phyloP scores from a whole-genome alignment of 2,113 vertebrate genomes.

The Maccullochella peelii region DNA sequence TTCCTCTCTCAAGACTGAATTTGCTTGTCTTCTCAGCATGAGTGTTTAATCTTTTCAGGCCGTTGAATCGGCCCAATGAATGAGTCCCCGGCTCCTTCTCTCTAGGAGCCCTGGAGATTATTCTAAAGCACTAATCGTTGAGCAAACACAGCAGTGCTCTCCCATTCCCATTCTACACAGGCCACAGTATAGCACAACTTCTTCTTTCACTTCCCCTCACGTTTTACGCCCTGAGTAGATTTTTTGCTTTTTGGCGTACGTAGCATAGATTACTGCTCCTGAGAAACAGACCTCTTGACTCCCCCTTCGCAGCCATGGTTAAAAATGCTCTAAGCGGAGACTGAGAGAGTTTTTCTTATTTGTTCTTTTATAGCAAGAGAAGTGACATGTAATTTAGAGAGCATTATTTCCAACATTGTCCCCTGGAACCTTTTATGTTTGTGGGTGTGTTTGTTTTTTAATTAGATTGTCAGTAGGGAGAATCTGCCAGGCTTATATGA shows the following conservation, averaged over 20 bases:
- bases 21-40: constrained; percentile 99
- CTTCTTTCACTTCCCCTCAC: constrained; percentile 73
- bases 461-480: constrained; percentile 84
- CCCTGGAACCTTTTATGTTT: constrained; percentile 83
- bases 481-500: constrained; percentile 80
- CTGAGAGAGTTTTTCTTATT: constrained; percentile 65
- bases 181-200: constrained; percentile 93
- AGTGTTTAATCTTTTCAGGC: constrained; percentile 99
- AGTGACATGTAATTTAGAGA: constrained; percentile 84
- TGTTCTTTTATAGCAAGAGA: constrained; percentile 76
- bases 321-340: constrained; percentile 67
- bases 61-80: constrained; percentile 98
- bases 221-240: constrained; percentile 72
- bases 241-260: constrained; percentile 76
- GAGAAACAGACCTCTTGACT: constrained; percentile 75
- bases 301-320: constrained; percentile 55
- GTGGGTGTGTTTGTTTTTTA: constrained; percentile 86
- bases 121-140: constrained; percentile 99
- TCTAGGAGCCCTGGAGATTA: constrained; percentile 98
- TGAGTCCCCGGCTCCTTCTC: constrained; percentile 96
- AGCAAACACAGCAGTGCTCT: constrained; percentile 99
- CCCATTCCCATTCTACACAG: constrained; percentile 91
- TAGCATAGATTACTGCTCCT: constrained; percentile 76
- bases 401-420: constrained; percentile 84
- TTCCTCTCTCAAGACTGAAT: constrained; percentile 94